Evolutionary conservation across 2,113 vertebrate species (phyloP).

Genomic region (Carassius gibelio): DNA sequence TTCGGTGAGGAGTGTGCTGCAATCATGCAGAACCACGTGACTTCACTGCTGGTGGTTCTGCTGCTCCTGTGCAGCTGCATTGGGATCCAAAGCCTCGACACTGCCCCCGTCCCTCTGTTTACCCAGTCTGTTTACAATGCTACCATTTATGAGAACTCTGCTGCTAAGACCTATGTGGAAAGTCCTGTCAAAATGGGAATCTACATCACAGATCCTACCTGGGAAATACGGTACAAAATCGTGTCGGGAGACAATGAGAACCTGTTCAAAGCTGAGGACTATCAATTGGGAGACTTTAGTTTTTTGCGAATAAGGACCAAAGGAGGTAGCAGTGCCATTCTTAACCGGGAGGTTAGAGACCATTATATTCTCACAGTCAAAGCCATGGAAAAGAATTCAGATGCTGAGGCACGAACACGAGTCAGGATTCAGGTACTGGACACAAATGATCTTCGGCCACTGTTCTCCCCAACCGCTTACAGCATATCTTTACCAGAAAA

Average conservation of each 20-base stretch:
- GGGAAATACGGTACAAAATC: slow-evolving; percentile 97
- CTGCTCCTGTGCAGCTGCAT: slow-evolving; percentile 81
- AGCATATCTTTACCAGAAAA: slow-evolving; percentile 92
- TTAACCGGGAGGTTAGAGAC: slow-evolving; percentile 96
- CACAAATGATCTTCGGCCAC: slow-evolving; percentile 93
- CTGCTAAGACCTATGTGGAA: slow-evolving; percentile 93
- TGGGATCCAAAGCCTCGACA: slow-evolving; percentile 76
- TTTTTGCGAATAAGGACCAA: slow-evolving; percentile 98
- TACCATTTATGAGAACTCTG: slow-evolving; percentile 96
- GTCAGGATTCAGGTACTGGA: slow-evolving; percentile 92
- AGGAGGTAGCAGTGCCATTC: slow-evolving; percentile 95
- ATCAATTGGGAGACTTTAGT: slow-evolving; percentile 91
- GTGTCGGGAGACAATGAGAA: slow-evolving; percentile 95
- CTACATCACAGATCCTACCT: slow-evolving; percentile 80
- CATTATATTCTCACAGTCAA: slow-evolving; percentile 89
- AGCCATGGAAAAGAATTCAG: slow-evolving; percentile 86
- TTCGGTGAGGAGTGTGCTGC: slow-evolving; percentile 75
- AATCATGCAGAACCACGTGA: slow-evolving; percentile 85
- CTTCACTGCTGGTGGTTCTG: slow-evolving; percentile 79
- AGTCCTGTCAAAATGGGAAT: slow-evolving; percentile 95
- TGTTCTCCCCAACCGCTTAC: slow-evolving; percentile 97
- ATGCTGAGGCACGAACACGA: slow-evolving; percentile 82
- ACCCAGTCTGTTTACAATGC: slow-evolving; percentile 88
- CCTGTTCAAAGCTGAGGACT: slow-evolving; percentile 97
- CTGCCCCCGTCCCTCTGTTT: slow-evolving; percentile 80